These are phyloP conservation scores for Tringa solitaria DNA, from an alignment of 2,113 vertebrate species.

Conservation along the genomic window DNA sequence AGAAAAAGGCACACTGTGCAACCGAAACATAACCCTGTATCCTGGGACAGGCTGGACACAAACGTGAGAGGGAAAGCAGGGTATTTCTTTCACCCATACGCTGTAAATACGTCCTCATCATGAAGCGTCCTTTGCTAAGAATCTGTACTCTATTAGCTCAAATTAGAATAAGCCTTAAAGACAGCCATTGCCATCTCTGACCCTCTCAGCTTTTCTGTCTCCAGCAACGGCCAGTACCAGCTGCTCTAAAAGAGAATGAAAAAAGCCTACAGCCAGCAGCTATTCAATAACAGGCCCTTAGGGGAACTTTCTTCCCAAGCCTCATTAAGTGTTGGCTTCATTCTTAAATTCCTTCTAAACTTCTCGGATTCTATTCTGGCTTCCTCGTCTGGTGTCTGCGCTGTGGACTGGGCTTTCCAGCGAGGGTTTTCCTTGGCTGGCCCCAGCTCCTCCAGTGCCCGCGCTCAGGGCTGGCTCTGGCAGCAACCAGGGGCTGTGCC, in stretches of 20 bases:
- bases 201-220: slow-evolving; percentile 4
- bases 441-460: not conserved
- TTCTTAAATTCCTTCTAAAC: slow-evolving; percentile 49
- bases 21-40: not conserved
- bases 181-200: not conserved
- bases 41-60: not conserved
- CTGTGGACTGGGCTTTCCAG: not conserved
- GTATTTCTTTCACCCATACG: not conserved
- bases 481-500: not conserved
- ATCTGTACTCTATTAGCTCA: not conserved
- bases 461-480: not conserved
- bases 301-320: slow-evolving; percentile 36
- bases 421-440: not conserved
- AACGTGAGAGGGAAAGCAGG: not conserved
- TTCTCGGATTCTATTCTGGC: slow-evolving; percentile 35
- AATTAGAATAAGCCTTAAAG: not conserved
- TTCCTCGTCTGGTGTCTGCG: not conserved
- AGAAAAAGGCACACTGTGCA: not conserved
- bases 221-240: not conserved
- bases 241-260: not conserved
- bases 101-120: not conserved
- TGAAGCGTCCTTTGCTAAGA: not conserved
- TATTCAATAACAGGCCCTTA: slow-evolving; percentile 13
- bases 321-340: slow-evolving; percentile 42
- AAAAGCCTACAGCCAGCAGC: slow-evolving; percentile 5